Percentiles rank a stretch among this genome's conserved stretches.
Conservation (phyloP, 2,113 vertebrate species). For the Genyomyrus donnyi region DNA sequence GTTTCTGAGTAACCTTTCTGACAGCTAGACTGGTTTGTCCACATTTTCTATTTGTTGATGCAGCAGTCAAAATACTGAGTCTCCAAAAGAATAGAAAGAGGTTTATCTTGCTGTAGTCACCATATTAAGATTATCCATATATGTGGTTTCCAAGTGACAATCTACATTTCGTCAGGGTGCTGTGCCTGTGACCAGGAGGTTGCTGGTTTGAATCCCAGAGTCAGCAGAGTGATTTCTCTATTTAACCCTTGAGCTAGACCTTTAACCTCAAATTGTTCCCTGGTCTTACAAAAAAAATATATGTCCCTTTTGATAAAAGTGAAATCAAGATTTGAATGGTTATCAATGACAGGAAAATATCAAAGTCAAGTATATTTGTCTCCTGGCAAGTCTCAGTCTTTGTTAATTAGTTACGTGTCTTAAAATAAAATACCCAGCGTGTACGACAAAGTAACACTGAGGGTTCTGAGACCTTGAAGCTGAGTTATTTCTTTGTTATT, state of each 20-base stretch:
- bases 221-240: background rate
- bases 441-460: background rate
- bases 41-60: background rate
- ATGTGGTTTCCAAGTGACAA: background rate
- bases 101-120: background rate
- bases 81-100: background rate
- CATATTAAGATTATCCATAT: background rate
- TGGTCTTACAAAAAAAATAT: background rate
- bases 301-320: background rate
- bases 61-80: background rate
- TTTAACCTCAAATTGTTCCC: background rate
- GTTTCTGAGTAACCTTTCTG: background rate
- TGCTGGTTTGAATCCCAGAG: background rate
- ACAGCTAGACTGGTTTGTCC: background rate
- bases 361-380: background rate
- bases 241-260: background rate
- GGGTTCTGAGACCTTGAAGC: background rate
- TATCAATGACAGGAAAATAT: background rate
- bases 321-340: background rate
- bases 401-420: background rate
- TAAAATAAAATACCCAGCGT: background rate
- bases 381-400: background rate
- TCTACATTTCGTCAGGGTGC: background rate
- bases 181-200: background rate
- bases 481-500: background rate